Conservation (phyloP, 2,888 invertebrate genomes). For the Volucella inanis region DNA sequence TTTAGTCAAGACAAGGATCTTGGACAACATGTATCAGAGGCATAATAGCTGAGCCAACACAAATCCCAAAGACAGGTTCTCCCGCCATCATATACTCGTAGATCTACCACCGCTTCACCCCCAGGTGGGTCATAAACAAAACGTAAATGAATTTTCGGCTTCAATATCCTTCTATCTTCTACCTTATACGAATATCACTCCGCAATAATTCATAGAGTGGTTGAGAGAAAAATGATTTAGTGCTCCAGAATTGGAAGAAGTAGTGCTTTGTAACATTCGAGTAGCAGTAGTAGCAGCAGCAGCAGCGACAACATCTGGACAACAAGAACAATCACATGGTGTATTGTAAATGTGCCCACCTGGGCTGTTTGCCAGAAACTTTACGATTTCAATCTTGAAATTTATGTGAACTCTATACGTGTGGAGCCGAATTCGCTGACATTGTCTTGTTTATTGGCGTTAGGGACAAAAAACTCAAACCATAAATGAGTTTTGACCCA, state of each 20-base stretch:
- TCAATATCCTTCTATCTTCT: slow-evolving; percentile 56
- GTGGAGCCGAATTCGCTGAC: slow-evolving; percentile 16
- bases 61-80: slow-evolving; percentile 59
- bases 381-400: slow-evolving; percentile 80
- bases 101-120: slow-evolving; percentile 30
- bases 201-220: slow-evolving; percentile 68
- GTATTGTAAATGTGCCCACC: slow-evolving; percentile 63
- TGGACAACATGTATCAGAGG: slow-evolving; percentile 44
- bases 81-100: slow-evolving; percentile 12
- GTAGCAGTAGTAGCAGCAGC: slow-evolving; percentile 4
- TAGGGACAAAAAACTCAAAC: slow-evolving; percentile 41
- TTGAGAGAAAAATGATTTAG: slow-evolving; percentile 72
- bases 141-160: slow-evolving; percentile 68
- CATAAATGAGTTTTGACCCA: slow-evolving; percentile 64
- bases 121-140: slow-evolving; percentile 71
- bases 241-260: slow-evolving; percentile 54
- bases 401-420: slow-evolving; percentile 77
- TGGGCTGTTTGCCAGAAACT: slow-evolving; percentile 63
- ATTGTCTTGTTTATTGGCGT: slow-evolving; percentile 55
- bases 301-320: slow-evolving; percentile 59
- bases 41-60: slow-evolving; percentile 46
- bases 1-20: slow-evolving; percentile 68
- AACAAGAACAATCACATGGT: slow-evolving; percentile 46
- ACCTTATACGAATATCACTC: not conserved
- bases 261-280: slow-evolving; percentile 2